phyloP scores from a whole-genome alignment of 2,113 vertebrate species.

The Sciurus niger region DNA sequence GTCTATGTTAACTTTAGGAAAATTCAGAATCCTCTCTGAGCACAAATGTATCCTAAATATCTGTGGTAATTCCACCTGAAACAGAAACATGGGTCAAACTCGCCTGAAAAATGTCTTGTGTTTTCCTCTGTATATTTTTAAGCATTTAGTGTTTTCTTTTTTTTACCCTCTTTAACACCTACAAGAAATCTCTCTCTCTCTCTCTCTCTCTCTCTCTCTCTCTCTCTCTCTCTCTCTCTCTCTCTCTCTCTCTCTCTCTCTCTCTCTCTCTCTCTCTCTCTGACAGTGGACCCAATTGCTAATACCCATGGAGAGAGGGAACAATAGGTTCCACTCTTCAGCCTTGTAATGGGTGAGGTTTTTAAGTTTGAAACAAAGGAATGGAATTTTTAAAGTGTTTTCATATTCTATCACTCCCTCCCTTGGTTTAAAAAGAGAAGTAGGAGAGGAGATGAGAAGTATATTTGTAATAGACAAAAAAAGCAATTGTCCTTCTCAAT shows the following conservation, averaged over 20 bases:
- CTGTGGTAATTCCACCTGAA: not conserved
- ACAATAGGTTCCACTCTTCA: not conserved
- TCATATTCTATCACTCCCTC: constrained; percentile 53
- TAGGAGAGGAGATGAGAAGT: constrained; percentile 37
- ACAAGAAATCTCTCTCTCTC: not conserved
- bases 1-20: not conserved
- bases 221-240: not conserved
- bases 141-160: not conserved
- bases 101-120: not conserved
- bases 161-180: not conserved
- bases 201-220: too few relatives aligned
- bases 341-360: not conserved
- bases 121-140: constrained; percentile 13
- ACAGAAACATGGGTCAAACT: not conserved
- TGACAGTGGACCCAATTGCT: not conserved
- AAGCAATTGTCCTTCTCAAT: constrained; percentile 35
- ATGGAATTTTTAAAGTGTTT: constrained; percentile 43
- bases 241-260: not conserved
- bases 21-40: not conserved
- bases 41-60: not conserved
- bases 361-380: constrained; percentile 58
- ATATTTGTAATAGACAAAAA: constrained; percentile 58
- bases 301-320: not conserved
- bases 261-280: not conserved
- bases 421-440: constrained; percentile 53